phyloP scores from a whole-genome alignment of 2,888 invertebrate species.

The Heliothis peltigera region DNA sequence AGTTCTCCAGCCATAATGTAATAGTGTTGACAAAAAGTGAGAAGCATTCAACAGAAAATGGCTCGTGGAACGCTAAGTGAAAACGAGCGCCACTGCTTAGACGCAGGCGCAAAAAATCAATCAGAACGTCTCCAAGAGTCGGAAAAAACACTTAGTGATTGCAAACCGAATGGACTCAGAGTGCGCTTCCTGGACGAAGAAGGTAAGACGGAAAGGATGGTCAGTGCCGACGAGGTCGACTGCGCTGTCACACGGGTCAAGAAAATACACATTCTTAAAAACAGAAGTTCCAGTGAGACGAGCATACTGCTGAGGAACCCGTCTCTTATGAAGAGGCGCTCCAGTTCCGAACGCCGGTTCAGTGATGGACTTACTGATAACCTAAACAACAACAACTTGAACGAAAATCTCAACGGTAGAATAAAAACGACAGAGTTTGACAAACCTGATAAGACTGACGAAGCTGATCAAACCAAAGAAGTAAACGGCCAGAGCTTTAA shows the following conservation, averaged over 20 bases:
- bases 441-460: slow-evolving; percentile 80
- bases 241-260: slow-evolving; percentile 83
- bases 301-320: slow-evolving; percentile 85
- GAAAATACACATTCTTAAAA: slow-evolving; percentile 87
- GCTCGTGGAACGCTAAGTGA: slow-evolving; percentile 86
- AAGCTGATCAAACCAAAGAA: slow-evolving; percentile 84
- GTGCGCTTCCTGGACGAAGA: slow-evolving; percentile 87
- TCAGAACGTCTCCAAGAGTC: slow-evolving; percentile 79
- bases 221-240: slow-evolving; percentile 86
- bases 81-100: slow-evolving; percentile 84
- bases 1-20: slow-evolving; percentile 71
- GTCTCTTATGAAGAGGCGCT: slow-evolving; percentile 81
- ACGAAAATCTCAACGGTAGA: slow-evolving; percentile 83
- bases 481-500: slow-evolving; percentile 80
- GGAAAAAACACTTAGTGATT: slow-evolving; percentile 77
- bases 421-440: slow-evolving; percentile 70
- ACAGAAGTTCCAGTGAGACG: slow-evolving; percentile 87
- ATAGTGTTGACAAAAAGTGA: slow-evolving; percentile 59
- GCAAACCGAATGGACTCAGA: slow-evolving; percentile 80
- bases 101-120: slow-evolving; percentile 80
- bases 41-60: slow-evolving; percentile 74
- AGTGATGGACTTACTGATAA: slow-evolving; percentile 77
- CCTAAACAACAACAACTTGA: slow-evolving; percentile 81
- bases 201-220: slow-evolving; percentile 86
- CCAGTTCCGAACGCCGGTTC: slow-evolving; percentile 78